Evolutionary conservation across 2,888 invertebrate species (phyloP).

Genomic region (Mellilla xanthometata): DNA sequence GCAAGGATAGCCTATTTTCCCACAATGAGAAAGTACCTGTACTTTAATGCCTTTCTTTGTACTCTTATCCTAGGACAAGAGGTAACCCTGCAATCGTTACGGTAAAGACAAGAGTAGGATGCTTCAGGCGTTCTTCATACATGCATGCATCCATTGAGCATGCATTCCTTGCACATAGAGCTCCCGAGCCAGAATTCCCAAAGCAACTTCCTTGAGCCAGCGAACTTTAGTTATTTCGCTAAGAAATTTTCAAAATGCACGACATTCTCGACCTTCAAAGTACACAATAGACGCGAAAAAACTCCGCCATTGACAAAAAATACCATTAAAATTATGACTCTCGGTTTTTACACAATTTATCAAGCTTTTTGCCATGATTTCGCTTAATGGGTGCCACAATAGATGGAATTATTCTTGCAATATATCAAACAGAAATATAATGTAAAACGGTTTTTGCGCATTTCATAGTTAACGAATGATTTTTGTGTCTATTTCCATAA

Average conservation of each 20-base stretch:
- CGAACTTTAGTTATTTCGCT: slow-evolving; percentile 31
- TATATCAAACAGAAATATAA: slow-evolving; percentile 18
- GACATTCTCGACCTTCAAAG: slow-evolving; percentile 24
- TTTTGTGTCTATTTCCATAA: too few species aligned
- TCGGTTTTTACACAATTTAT: slow-evolving; percentile 40
- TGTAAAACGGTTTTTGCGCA: slow-evolving; percentile 8
- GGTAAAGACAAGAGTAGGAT: too few species aligned
- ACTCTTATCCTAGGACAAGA: too few species aligned
- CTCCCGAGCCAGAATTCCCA: too few species aligned
- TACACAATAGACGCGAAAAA: slow-evolving; percentile 24
- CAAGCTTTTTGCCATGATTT: slow-evolving; percentile 41
- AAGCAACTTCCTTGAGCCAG: slow-evolving; percentile 23
- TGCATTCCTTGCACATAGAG: too few species aligned
- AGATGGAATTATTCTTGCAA: slow-evolving; percentile 27
- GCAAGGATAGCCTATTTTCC: too few species aligned
- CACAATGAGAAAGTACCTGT: too few species aligned
- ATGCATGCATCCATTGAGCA: too few species aligned
- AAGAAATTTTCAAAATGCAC: slow-evolving; percentile 16
- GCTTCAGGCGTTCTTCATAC: too few species aligned
- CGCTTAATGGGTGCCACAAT: slow-evolving; percentile 39
- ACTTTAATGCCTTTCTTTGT: too few species aligned
- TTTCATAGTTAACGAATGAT: slow-evolving; percentile 3
- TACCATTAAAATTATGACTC: slow-evolving; percentile 37
- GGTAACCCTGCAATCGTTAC: too few species aligned
- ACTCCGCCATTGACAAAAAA: slow-evolving; percentile 33